Conservation (phyloP, 2,113 vertebrate species). For the Chionodraco myersi region DNA sequence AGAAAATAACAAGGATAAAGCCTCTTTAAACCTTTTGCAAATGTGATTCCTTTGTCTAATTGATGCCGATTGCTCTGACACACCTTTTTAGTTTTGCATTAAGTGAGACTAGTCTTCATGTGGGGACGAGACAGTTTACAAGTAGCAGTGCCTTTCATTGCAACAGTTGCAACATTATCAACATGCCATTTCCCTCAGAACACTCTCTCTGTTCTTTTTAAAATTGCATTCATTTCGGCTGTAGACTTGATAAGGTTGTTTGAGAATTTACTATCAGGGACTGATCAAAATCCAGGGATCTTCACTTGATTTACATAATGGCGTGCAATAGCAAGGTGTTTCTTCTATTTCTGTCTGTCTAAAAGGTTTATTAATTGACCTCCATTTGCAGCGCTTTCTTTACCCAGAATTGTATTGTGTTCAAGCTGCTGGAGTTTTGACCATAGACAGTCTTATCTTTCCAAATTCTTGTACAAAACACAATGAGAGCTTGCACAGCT, state of each 20-base stretch:
- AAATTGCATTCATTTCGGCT: not conserved
- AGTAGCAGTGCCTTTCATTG: no score
- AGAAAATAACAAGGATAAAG: not conserved
- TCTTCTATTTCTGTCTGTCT: not conserved
- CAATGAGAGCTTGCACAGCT: slow-evolving; percentile 2
- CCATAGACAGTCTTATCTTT: no score
- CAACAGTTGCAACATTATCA: not conserved
- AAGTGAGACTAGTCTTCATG: no score
- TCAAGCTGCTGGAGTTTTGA: not conserved
- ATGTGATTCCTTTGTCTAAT: no score
- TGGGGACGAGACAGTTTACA: not conserved
- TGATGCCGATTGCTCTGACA: no score
- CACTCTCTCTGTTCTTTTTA: not conserved
- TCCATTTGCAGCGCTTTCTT: not conserved
- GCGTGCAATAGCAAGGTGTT: not conserved
- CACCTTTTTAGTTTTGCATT: no score
- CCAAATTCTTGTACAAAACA: not conserved
- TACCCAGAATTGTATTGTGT: not conserved
- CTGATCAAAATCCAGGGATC: not conserved
- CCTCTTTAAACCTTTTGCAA: no score
- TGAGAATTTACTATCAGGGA: slow-evolving; percentile 1
- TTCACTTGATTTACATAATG: not conserved
- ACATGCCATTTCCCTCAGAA: not conserved
- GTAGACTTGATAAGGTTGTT: not conserved
- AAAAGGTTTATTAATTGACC: not conserved